These are phyloP conservation scores for Arnoldichthys spilopterus DNA, from an alignment of 2,797 vertebrate genomes.

Conservation along the genomic window DNA sequence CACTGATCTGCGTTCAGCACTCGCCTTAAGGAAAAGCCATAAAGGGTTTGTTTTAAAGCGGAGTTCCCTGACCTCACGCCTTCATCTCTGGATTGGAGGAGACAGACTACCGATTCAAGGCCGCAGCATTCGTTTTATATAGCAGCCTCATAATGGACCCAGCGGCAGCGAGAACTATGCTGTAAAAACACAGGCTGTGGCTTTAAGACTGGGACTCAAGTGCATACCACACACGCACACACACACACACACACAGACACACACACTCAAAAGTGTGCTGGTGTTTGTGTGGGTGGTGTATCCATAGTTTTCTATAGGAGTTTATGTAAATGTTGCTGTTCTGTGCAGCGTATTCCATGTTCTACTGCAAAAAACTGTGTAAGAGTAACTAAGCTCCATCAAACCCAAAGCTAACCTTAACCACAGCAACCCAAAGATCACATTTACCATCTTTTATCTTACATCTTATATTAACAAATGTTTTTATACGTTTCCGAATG, in stretches of 20 bases:
- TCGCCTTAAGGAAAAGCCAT: constrained; percentile 82
- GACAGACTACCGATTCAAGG: constrained; percentile 85
- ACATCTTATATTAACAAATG: not conserved
- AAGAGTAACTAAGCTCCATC: too few species aligned
- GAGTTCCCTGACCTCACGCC: constrained; percentile 75
- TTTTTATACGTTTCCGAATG: not conserved
- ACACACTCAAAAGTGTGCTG: constrained; percentile 19
- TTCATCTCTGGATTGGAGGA: constrained; percentile 86
- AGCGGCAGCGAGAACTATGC: constrained; percentile 49
- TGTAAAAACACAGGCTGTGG: constrained; percentile 51
- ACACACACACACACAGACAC: constrained; percentile 15
- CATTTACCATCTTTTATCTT: not conserved
- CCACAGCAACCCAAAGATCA: not conserved
- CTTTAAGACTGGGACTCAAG: constrained; percentile 32
- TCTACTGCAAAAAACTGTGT: too few species aligned
- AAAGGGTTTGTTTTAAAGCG: constrained; percentile 89
- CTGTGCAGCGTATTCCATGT: not conserved
- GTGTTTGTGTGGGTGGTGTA: not conserved
- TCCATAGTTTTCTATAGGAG: too few species aligned
- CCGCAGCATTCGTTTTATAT: constrained; percentile 81
- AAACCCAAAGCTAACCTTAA: not conserved
- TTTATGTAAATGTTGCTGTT: not conserved
- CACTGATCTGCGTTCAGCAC: constrained; percentile 72
- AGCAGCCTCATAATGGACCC: constrained; percentile 80
- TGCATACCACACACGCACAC: constrained; percentile 33